phyloP scores from a whole-genome alignment of 2,888 invertebrate species.

The Pandemis corylana region DNA sequence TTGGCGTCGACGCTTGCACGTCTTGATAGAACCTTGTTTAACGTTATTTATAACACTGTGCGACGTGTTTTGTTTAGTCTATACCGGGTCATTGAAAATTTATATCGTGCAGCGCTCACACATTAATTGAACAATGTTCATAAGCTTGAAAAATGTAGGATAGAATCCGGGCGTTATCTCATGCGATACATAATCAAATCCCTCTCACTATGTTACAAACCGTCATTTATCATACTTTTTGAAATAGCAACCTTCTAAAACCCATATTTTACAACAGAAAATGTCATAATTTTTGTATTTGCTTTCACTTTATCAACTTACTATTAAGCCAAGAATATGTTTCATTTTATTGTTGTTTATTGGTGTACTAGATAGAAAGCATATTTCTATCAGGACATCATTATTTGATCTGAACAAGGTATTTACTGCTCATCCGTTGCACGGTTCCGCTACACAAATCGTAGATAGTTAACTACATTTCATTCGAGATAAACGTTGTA shows the following conservation, averaged over 20 bases:
- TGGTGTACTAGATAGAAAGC: background rate
- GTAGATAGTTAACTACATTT: background rate
- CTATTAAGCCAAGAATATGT: background rate
- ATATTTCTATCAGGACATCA: background rate
- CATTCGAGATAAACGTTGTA: background rate
- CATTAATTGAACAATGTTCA: background rate
- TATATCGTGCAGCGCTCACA: background rate
- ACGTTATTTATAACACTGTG: background rate
- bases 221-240: constrained; percentile 11
- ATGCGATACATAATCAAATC: constrained; percentile 9
- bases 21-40: background rate
- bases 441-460: background rate
- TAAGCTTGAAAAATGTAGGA: constrained; percentile 7
- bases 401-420: constrained; percentile 2
- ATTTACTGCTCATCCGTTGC: background rate
- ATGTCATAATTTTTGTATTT: background rate
- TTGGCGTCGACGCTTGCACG: background rate
- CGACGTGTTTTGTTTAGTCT: background rate
- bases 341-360: background rate
- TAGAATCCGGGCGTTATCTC: constrained; percentile 11
- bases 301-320: background rate
- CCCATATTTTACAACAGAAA: background rate
- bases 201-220: constrained; percentile 5
- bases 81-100: background rate
- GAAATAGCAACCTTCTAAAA: background rate